A percentile compares a stretch with the other conserved stretches of the same genome.
Conservation (phyloP, 1,140 invertebrate genomes). For the Trypoxylus dichotomus region DNA sequence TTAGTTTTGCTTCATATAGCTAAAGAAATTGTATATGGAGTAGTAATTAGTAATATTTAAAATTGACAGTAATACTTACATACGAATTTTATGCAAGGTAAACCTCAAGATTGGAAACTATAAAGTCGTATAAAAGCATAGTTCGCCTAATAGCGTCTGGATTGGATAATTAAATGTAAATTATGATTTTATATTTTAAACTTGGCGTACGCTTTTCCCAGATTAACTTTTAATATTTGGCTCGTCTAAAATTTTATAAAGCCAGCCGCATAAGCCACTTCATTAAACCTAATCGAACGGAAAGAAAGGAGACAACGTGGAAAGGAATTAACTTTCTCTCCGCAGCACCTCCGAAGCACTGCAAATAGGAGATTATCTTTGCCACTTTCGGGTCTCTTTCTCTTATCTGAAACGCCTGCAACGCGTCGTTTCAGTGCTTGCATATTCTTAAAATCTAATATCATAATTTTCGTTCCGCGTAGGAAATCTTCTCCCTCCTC, state of each 20-base stretch:
- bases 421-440: conserved; percentile 20
- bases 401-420: conserved; percentile 10
- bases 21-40: too few relatives aligned
- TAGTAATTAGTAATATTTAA: too few relatives aligned
- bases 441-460: conserved; percentile 23
- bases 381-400: background rate
- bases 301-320: background rate
- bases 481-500: background rate
- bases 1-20: too few relatives aligned
- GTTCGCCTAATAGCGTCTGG: too few relatives aligned
- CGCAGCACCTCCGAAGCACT: background rate
- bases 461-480: background rate
- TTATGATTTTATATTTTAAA: background rate
- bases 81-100: too few relatives aligned
- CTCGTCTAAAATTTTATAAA: conserved; percentile 3
- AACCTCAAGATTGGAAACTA: too few relatives aligned
- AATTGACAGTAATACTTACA: too few relatives aligned
- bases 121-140: too few relatives aligned
- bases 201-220: background rate
- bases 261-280: background rate
- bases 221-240: background rate
- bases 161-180: background rate
- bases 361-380: conserved; percentile 15
- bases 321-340: background rate
- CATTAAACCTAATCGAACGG: conserved; percentile 19